phyloP scores from a whole-genome alignment of 1,140 invertebrate genomes.

The Triops cancriformis region DNA sequence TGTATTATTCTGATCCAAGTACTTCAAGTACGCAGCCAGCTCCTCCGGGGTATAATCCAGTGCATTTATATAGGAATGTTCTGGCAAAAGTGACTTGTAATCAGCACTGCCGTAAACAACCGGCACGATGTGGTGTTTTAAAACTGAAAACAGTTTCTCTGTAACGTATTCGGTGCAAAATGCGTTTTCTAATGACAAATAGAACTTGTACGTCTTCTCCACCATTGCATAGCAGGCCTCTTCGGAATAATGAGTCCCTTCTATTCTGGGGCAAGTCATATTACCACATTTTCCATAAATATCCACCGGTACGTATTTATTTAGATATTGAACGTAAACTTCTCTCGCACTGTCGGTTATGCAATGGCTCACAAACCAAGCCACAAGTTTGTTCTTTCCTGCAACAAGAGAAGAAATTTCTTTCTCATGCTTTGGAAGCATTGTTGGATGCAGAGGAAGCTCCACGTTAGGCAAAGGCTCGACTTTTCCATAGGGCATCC shows the following conservation, averaged over 20 bases:
- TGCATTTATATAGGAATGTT: constrained; percentile 39
- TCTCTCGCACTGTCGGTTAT: constrained; percentile 32
- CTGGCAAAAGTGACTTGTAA: constrained; percentile 33
- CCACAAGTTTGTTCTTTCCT: constrained; percentile 85
- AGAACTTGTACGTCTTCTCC: constrained; percentile 27
- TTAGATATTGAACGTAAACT: constrained; percentile 33
- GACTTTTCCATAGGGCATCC: not conserved
- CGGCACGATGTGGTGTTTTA: constrained; percentile 32
- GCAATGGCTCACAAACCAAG: constrained; percentile 98
- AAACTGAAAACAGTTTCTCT: constrained; percentile 34
- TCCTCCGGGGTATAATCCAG: constrained; percentile 17
- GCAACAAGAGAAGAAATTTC: not conserved
- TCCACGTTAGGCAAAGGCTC: not conserved
- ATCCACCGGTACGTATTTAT: constrained; percentile 35
- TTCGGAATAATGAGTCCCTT: constrained; percentile 8
- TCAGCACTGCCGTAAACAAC: constrained; percentile 32
- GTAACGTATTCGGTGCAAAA: constrained; percentile 37
- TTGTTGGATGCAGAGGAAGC: not conserved
- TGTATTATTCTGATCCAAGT: constrained; percentile 31
- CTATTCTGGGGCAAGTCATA: constrained; percentile 31
- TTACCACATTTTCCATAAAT: constrained; percentile 37
- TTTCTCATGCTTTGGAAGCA: not conserved
- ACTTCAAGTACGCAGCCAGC: constrained; percentile 29
- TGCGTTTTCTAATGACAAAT: constrained; percentile 30
- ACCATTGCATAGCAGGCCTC: constrained; percentile 32